Conservation (phyloP, 2,888 invertebrate genomes). For the Phorcus lineatus region DNA sequence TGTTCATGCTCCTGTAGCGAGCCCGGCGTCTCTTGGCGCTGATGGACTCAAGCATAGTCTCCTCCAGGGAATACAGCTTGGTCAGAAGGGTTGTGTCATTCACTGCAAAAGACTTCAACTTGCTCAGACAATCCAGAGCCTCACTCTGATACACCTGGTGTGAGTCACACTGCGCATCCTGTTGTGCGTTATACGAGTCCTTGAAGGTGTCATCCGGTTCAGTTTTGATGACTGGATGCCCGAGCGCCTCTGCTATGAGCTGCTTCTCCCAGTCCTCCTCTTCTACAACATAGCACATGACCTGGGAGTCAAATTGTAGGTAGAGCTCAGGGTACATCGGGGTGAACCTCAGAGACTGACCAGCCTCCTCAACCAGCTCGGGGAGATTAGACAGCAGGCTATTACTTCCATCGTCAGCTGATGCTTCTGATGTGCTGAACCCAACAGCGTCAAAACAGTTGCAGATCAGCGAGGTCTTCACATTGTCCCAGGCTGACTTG, state of each 20-base stretch:
- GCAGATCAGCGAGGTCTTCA: constrained; percentile 2
- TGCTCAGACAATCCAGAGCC: constrained; percentile 30
- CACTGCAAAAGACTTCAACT: constrained; percentile 30
- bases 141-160: constrained; percentile 5
- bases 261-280: constrained; percentile 34
- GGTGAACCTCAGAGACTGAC: constrained; percentile 30
- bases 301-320: constrained; percentile 36
- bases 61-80: constrained; percentile 26
- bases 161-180: background rate
- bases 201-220: constrained; percentile 31
- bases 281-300: constrained; percentile 30
- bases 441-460: constrained; percentile 32
- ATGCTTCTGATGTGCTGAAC: constrained; percentile 20
- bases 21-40: background rate
- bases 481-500: constrained; percentile 29
- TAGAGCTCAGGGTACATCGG: constrained; percentile 34
- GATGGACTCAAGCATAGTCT: constrained; percentile 28
- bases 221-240: constrained; percentile 16
- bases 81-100: constrained; percentile 27
- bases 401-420: constrained; percentile 11
- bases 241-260: constrained; percentile 26
- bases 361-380: constrained; percentile 32
- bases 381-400: constrained; percentile 8
- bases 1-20: background rate
- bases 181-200: background rate